Evolutionary conservation across 2,113 vertebrate species (phyloP).

Genomic region (Sprattus sprattus): DNA sequence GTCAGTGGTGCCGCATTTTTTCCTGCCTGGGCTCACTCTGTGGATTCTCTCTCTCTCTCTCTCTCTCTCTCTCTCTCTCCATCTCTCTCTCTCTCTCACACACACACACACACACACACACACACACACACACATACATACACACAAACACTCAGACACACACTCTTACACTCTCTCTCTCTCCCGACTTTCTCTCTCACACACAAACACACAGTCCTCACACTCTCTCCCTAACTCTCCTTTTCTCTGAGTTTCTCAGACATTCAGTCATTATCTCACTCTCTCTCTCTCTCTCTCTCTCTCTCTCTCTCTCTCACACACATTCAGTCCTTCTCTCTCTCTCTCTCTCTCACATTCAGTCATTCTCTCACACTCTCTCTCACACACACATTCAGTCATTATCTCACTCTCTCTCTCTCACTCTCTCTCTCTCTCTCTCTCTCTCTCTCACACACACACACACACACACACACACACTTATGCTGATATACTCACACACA

Average conservation of each 20-base stretch:
- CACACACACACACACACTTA: background rate
- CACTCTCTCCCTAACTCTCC: background rate
- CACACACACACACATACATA: background rate
- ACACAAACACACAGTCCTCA: background rate
- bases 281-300: background rate
- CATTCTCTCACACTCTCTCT: background rate
- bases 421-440: background rate
- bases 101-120: background rate
- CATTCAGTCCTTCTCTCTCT: too few species aligned
- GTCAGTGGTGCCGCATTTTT: background rate
- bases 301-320: background rate
- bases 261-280: background rate
- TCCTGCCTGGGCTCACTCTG: background rate
- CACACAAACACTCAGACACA: background rate
- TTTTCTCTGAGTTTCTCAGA: background rate
- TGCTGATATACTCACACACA: background rate
- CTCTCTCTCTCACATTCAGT: too few species aligned
- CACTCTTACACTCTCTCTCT: background rate
- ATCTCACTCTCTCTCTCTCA: background rate
- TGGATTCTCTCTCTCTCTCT: background rate
- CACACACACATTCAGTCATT: background rate
- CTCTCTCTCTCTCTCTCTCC: slow-evolving; percentile 15
- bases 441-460: background rate
- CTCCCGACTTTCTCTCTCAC: background rate
- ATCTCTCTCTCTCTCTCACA: too few species aligned